Percentiles rank a stretch among this genome's conserved stretches.
Conservation (phyloP, 2,797 vertebrate genomes). For the Hippoglossus hippoglossus region DNA sequence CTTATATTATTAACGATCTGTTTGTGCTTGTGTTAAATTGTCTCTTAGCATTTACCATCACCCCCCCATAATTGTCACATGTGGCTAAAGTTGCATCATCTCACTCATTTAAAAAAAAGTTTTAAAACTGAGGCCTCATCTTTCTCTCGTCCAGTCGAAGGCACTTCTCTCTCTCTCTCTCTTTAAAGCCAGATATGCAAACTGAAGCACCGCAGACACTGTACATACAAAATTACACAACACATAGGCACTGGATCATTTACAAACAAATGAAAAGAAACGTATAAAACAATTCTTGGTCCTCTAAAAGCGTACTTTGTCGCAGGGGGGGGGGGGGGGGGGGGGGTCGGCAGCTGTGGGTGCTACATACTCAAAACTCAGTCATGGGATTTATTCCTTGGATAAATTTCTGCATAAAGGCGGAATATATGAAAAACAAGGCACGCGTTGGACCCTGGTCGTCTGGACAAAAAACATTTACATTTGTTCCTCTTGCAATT, state of each 20-base stretch:
- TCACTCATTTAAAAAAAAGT: not conserved
- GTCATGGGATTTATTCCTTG: conserved; percentile 40
- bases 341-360: conserved; percentile 29
- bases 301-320: conserved; percentile 62
- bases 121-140: conserved; percentile 14
- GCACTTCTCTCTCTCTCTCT: conserved; percentile 62
- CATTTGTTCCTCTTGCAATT: conserved; percentile 45
- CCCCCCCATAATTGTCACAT: not conserved
- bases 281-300: conserved; percentile 56
- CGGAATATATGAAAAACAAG: conserved; percentile 63
- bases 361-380: conserved; percentile 61
- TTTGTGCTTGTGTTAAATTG: too few species aligned
- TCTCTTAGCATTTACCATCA: not conserved
- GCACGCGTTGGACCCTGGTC: conserved; percentile 74
- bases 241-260: conserved; percentile 64
- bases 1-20: not conserved
- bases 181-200: conserved; percentile 64
- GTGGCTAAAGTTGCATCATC: conserved; percentile 6
- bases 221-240: conserved; percentile 61
- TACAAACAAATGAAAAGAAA: conserved; percentile 49
- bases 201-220: conserved; percentile 47
- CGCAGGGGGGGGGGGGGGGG: not conserved
- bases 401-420: conserved; percentile 46
- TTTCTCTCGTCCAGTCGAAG: conserved; percentile 68
- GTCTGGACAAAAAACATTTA: conserved; percentile 39